Base-by-base conservation (phyloP, 2,797 vertebrate genomes). In the Oreortyx pictus region DNA sequence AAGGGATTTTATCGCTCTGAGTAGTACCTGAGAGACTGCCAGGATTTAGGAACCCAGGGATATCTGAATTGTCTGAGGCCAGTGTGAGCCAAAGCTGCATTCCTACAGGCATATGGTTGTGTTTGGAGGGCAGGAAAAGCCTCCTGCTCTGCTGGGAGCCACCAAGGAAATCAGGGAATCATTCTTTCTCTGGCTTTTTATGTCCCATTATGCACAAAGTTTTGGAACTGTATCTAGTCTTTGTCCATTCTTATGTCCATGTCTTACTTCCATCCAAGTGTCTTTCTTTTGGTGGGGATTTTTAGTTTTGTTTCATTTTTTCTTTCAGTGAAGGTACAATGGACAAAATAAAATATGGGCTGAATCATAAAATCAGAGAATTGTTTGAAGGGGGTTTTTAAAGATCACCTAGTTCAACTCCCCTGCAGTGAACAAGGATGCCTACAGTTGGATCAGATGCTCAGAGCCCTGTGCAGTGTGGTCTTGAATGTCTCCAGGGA, bases 61-160 rank as follows among this genome's bases (percentile, higher is more conserved):
- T 66, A 66, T n/a, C 20, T 46, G 68, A 52, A 10, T 4, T 79
- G 43, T 19, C 20, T 76, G 74, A 52, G 39, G 39, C 3, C 80
- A 62, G 68, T 14, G 44, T 49, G 35, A 33, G 46, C 18, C 44
- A 81, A 43, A 44, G 10, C 29, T 73, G 37, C 61, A 61, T 54
- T 59, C 3, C 29, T 46, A 6, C 11, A 6, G 0, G 1, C 37
- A 17, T 47, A 17, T 66, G 39, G 23, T 57, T 46, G 20, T 84
- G 33, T 71, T n/a, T 68, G 77, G 77, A 83, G 35, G 33, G 9
- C 16, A 22, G 11, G 23, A 73, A 78, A 86, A 88, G 3, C 10
- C 23, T 76, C 18, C 29, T 86, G 9, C 13, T 24, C 10, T 52
- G 2, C 37, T 86, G 61, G 56, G 46, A 82, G 15, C 44, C 49